Evolutionary conservation across 2,888 invertebrate genomes (phyloP).

Genomic region (Agrochola circellaris): DNA sequence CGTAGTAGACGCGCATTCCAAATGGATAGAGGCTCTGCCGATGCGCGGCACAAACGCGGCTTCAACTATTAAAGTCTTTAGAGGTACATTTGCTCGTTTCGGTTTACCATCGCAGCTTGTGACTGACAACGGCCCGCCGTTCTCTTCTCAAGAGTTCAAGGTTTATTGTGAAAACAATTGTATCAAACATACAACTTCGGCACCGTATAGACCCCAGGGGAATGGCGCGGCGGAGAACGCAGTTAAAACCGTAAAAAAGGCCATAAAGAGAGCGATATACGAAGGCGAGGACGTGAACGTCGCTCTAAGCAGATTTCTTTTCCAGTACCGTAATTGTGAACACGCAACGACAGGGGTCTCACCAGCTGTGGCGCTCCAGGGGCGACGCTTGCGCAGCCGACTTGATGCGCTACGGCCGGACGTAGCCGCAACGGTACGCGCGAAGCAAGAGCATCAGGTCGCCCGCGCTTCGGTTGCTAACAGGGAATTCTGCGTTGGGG

Average conservation of each 20-base stretch:
- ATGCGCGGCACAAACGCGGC: neutral
- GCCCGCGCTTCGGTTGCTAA: no score
- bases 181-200: neutral
- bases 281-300: neutral
- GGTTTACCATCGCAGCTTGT: conserved; percentile 2
- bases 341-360: no score
- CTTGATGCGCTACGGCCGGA: no score
- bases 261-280: neutral
- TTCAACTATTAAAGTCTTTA: neutral
- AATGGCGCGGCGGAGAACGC: conserved; percentile 19
- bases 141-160: neutral
- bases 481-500: no score
- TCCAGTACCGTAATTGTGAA: neutral
- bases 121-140: conserved; percentile 16
- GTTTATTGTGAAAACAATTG: neutral
- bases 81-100: conserved; percentile 1
- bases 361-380: no score
- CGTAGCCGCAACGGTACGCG: no score
- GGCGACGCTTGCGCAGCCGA: no score
- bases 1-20: no score
- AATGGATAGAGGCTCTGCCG: neutral
- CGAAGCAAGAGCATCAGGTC: no score
- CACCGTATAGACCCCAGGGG: conserved; percentile 5
- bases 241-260: conserved; percentile 11
- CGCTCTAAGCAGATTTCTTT: no score